Conservation (phyloP, 92 coral and sea anemone genomes). For the Palythoa heliodiscus region DNA sequence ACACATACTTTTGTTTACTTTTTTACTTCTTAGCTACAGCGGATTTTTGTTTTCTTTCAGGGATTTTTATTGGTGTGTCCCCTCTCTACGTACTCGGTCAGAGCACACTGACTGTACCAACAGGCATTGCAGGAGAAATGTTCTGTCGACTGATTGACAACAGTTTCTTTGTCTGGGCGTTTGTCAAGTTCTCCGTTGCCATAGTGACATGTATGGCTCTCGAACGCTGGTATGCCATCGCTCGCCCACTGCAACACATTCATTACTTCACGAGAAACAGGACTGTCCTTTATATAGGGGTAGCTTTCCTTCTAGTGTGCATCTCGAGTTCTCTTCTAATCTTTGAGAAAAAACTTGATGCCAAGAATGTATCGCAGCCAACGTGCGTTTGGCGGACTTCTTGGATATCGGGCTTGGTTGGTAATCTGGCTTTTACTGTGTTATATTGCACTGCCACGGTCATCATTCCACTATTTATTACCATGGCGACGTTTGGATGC, state of each 20-base stretch:
- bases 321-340: conserved; percentile 23
- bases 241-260: conserved; percentile 28
- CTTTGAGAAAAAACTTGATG: conserved; percentile 29
- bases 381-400: conserved; percentile 26
- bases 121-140: conserved; percentile 35
- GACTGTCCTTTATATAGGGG: conserved; percentile 10
- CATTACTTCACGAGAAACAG: conserved; percentile 14
- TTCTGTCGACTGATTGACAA: conserved; percentile 44
- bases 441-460: conserved; percentile 25
- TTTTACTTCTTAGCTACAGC: background rate
- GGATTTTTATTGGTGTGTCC: conserved; percentile 25
- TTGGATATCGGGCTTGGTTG: conserved; percentile 4
- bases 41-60: background rate
- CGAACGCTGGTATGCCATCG: conserved; percentile 39
- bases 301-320: conserved; percentile 3
- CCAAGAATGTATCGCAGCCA: background rate
- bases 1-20: no score
- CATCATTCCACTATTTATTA: conserved; percentile 18
- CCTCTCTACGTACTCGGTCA: conserved; percentile 35
- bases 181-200: conserved; percentile 41
- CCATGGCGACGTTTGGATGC: conserved; percentile 17
- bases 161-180: conserved; percentile 42
- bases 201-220: conserved; percentile 42
- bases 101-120: conserved; percentile 23
- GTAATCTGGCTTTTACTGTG: conserved; percentile 27